Evolutionary conservation across 2,113 vertebrate genomes (phyloP), one percentile per base, ranked within the genome.

Genomic region (Acrocephalus arundinaceus): DNA sequence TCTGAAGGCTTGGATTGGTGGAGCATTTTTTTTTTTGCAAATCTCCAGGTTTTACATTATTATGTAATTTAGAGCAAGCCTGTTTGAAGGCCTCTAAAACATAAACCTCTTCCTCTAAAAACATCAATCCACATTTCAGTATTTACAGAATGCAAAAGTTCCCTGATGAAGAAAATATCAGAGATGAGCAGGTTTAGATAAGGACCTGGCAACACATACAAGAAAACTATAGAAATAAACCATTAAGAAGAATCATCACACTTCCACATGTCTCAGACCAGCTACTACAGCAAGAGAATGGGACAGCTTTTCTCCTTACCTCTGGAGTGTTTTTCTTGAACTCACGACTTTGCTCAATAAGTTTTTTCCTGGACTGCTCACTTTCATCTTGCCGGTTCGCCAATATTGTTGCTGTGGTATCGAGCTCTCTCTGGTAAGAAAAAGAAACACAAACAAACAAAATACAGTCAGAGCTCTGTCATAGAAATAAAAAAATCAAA

Each of bases 281-380:
- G 1, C 15, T 6, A 22, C 24, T 23, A 24, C 3, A 48, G 59
- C 12, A 65, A 61, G 51, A 39, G 61, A 13, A 15, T 25, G 63
- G 41, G 52, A 31, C 0, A 54, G 66, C 13, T 87, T 55, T 48
- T 39, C 39, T 54, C 82, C 98, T 99, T 97, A 99, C 99, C 99
- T 99, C 99, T 95, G 99, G 99, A 97, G 99, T 99, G 98, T 99
- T 99, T 97, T 99, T 99, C 98, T 99, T 99, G 98, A 99, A 99
- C 96, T 99, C 99, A 6, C 99, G 99, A 98, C 99, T 99, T 98
- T 99, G 99, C 97, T 99, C 99, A 92, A 99, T 99, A 82, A 99
- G 99, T 96, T 99, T 98, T 97, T 99, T 99, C 97, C 99, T 98
- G 70, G 99, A 99, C 98, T 99, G 99, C 95, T 99, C 99, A 23